Conservation (phyloP, 1,140 invertebrate species). For the Papilio helenus region DNA sequence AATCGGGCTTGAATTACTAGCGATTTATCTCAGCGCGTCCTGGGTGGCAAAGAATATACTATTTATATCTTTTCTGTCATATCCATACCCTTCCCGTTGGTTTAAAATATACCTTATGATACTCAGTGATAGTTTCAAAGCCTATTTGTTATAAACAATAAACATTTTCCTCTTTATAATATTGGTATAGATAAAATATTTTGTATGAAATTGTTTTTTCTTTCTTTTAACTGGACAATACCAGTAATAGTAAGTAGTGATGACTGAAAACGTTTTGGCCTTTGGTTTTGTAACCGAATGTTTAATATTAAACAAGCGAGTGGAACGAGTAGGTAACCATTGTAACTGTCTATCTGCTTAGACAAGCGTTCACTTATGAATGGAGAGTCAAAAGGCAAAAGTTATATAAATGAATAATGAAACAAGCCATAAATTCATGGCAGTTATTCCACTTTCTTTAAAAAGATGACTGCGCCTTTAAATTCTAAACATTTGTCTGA, state of each 20-base stretch:
- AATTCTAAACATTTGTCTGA: background rate
- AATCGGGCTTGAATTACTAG: too few species aligned
- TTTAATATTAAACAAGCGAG: background rate
- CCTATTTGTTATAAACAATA: too few species aligned
- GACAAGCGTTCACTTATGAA: background rate
- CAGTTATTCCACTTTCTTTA: background rate
- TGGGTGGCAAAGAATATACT: too few species aligned
- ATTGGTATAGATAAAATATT: too few species aligned
- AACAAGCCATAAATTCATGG: background rate
- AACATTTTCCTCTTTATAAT: too few species aligned
- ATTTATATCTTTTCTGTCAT: too few species aligned
- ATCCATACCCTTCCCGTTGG: too few species aligned
- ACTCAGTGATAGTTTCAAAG: too few species aligned
- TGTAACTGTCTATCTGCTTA: background rate
- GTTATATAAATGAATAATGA: background rate
- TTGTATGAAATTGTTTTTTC: too few species aligned
- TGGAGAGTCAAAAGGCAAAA: conserved; percentile 4
- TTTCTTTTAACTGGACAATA: too few species aligned
- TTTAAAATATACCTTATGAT: too few species aligned
- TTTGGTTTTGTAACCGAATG: background rate
- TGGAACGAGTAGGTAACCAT: background rate
- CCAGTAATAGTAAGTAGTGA: background rate
- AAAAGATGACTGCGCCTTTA: background rate
- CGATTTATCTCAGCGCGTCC: too few species aligned
- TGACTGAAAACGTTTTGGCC: background rate